Evolutionary conservation across 2,113 vertebrate species (phyloP), one percentile per base, ranked within the genome.

Genomic region (Numenius arquata): DNA sequence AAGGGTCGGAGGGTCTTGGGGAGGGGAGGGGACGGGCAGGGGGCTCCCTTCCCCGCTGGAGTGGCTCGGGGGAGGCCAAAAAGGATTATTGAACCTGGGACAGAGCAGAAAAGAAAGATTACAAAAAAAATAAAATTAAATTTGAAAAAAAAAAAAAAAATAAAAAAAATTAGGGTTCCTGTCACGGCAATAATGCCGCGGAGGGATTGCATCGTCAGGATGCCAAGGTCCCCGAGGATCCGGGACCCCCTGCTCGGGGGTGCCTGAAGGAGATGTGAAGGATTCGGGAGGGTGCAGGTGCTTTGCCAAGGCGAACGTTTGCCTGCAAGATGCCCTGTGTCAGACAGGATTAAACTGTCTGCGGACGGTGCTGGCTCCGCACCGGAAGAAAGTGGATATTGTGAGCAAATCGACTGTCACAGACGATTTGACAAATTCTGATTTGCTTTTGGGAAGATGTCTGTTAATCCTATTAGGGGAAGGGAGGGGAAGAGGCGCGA

Each of bases 331-430:
- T 81, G 63, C 80, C 75, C 88, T 56, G 62, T 82, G 76, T 85
- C 83, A 89, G 48, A 56, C 47, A 20, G 92, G 86, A 73, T 90
- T 94, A 90, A 95, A 80, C 93, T 59, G 70, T 48, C 30, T 71
- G 77, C 90, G 85, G 91, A 79, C 27, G 27, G 77, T 56, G 81
- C 89, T 73, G 74, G 53, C 53, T 87, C 52, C 3, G 9, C 27
- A 15, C 41, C 9, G n/a, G 58, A 34, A 68, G 76, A 85, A 87
- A 67, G 68, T 71, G 93, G 72, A 53, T 95, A 78, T 88, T 91
- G 92, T 88, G 90, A 92, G 76, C 92, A 97, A 96, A 97, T 92
- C 30, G 79, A 91, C 91, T 88, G 95, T 90, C 96, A 96, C 92
- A 93, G 77, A 62, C 15, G 23, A 90, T 97, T 87, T 97, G 89